Evolutionary conservation across 2,797 vertebrate species (phyloP), one percentile per base, ranked within the genome.

Genomic region (Rhynchonycteris naso): DNA sequence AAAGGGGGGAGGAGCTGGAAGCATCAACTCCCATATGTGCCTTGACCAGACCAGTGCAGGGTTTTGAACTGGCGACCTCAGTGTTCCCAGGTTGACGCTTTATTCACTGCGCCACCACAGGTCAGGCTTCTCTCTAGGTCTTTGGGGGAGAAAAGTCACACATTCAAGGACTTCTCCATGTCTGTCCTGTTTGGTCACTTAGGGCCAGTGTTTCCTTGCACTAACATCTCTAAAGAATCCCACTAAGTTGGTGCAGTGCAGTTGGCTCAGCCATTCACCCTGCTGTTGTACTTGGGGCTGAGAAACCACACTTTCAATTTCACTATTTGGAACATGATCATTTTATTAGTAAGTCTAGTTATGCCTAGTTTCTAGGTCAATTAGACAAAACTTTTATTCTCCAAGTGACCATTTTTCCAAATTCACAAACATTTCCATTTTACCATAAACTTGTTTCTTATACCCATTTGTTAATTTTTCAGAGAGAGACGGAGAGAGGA

Each of bases 371-470:
- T 72, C 35, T 50, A 71, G 79, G 79, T 72, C 30, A 50, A 75
- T n/a, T 69, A 72, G 85, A 30, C 13, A 89, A 79, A 82, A 74
- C 88, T 35, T 26, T 89, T 79, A 84, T 72, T 84, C 78, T 50
- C 35, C 50, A 65, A 89, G n/a, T 92, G 35, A 83, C 33, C 33
- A 78, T 56, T 92, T 91, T 84, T 33, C 22, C 14, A 93, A 90
- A 75, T 86, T 81, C 9, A 24, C 74, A 50, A 90, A n/a, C 15
- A 61, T 63, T 87, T 87, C 66, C 26, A 59, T 72, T 65, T 88
- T 47, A 33, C 16, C 58, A 66, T 74, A 28, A 81, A 54, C 21
- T 78, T 65, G 35, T 58, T 79, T 85, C 18, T 84, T 74, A 78
- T 28, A 35, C 15, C 30, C 71, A 61, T 26, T 28, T 82, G 50